phyloP scores from a whole-genome alignment of 2,888 invertebrate genomes.

The Harpagoxenus sublaevis region DNA sequence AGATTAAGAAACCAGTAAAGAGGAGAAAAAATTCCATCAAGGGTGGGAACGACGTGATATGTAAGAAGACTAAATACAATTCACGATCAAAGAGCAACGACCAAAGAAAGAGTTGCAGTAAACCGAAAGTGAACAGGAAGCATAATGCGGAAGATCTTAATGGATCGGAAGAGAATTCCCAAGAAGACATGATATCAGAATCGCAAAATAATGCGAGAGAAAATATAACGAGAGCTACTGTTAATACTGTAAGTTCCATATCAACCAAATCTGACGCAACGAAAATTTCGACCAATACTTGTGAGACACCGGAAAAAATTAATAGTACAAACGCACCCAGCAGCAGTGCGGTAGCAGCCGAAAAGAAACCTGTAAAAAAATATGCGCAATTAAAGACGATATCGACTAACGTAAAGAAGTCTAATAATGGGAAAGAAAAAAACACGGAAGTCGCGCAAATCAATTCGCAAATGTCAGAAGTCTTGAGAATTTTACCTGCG shows the following conservation, averaged over 20 bases:
- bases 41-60: background rate
- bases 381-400: slow-evolving; percentile 81
- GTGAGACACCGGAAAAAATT: background rate
- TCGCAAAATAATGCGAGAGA: background rate
- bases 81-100: slow-evolving; percentile 25
- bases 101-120: background rate
- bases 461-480: slow-evolving; percentile 47
- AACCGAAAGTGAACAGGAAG: background rate
- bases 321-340: background rate
- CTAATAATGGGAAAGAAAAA: slow-evolving; percentile 43
- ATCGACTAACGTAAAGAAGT: slow-evolving; percentile 75
- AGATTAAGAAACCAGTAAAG: background rate
- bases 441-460: background rate
- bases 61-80: slow-evolving; percentile 48
- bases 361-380: slow-evolving; percentile 77
- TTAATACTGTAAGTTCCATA: background rate
- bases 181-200: background rate
- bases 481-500: slow-evolving; percentile 61
- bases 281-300: background rate
- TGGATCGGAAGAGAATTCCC: background rate
- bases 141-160: background rate
- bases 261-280: background rate
- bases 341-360: slow-evolving; percentile 4
- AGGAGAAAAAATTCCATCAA: background rate
- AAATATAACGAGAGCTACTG: background rate